A percentile compares a stretch with the other conserved stretches of the same genome.
Conservation (phyloP, 2,113 vertebrate species). For the Eulacestoma nigropectus region DNA sequence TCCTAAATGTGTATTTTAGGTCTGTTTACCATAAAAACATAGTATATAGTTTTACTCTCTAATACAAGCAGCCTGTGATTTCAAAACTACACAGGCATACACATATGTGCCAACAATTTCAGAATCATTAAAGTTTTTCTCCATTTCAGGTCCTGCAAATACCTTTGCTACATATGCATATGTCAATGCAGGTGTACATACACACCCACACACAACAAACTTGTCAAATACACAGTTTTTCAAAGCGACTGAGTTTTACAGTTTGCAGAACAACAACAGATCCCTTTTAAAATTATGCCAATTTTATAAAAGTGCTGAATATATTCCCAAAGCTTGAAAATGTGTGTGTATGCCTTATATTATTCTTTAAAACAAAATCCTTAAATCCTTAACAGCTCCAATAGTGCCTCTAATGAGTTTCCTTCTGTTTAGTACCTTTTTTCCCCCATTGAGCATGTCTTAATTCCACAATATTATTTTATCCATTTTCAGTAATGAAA, state of each 20-base stretch:
- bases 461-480: not conserved
- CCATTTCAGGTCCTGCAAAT: not conserved
- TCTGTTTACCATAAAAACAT: not conserved
- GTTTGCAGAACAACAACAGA: not conserved
- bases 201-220: not conserved
- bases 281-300: not conserved
- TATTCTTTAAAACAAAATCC: not conserved
- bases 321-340: not conserved
- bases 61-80: not conserved
- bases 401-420: not conserved
- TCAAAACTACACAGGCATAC: not conserved
- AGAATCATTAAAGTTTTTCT: not conserved
- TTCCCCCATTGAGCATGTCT: not conserved
- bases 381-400: not conserved
- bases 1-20: not conserved
- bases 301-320: not conserved
- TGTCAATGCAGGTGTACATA: not conserved
- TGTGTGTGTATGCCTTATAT: not conserved
- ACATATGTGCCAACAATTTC: not conserved
- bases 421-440: not conserved
- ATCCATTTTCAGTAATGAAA: not conserved
- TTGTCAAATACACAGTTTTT: not conserved
- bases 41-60: not conserved
- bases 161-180: not conserved
- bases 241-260: not conserved